Evolutionary conservation across 2,888 invertebrate genomes (phyloP).

Genomic region (Lycia hirtaria): DNA sequence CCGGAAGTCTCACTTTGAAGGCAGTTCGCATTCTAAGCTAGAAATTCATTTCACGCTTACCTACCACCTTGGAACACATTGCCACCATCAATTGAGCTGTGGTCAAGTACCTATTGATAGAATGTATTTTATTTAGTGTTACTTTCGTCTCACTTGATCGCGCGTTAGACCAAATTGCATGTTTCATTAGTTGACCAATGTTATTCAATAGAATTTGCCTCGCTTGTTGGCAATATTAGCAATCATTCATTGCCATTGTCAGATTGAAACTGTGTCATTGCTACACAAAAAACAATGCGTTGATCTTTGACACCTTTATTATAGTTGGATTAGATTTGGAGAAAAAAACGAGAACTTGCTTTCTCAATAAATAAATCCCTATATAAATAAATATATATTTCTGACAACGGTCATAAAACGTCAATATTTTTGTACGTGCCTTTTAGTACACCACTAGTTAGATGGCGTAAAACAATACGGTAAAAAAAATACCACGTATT

Average conservation of each 20-base stretch:
- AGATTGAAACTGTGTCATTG: slow-evolving; percentile 49
- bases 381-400: background rate
- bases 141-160: slow-evolving; percentile 34
- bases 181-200: slow-evolving; percentile 41
- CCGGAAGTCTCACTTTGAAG: too few species aligned
- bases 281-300: slow-evolving; percentile 39
- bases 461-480: too few species aligned
- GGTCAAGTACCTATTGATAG: too few species aligned
- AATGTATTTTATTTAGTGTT: slow-evolving; percentile 1
- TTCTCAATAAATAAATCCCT: slow-evolving; percentile 8
- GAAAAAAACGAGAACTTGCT: slow-evolving; percentile 10
- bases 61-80: too few species aligned
- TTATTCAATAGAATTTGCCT: slow-evolving; percentile 44
- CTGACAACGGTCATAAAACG: too few species aligned
- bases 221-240: slow-evolving; percentile 44
- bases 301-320: slow-evolving; percentile 23
- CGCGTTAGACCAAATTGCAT: slow-evolving; percentile 36
- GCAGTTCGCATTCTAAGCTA: too few species aligned
- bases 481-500: too few species aligned
- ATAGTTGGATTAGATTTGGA: slow-evolving; percentile 4
- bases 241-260: slow-evolving; percentile 60
- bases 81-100: too few species aligned
- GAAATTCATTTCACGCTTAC: too few species aligned
- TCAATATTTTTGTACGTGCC: too few species aligned
- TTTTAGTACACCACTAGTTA: too few species aligned